A percentile compares a stretch with the other conserved stretches of the same genome.
These are phyloP conservation scores for Meleagris gallopavo DNA, from an alignment of 2,113 vertebrate genomes.

Conservation along the genomic window DNA sequence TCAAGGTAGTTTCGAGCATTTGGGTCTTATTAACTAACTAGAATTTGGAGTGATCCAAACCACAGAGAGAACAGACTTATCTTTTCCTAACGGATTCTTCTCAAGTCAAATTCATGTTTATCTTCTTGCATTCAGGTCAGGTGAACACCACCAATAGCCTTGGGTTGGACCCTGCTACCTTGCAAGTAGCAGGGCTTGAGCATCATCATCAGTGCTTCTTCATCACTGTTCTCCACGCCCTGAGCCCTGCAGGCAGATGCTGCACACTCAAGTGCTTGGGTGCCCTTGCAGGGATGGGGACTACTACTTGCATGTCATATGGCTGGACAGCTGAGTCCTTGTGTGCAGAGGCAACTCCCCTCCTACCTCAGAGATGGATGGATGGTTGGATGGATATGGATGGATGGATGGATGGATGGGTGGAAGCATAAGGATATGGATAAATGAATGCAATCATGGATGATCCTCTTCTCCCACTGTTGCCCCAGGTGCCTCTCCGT, in stretches of 20 bases:
- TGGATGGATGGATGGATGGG: neutral
- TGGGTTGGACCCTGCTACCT: neutral
- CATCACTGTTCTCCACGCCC: neutral
- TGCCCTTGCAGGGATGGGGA: too few species aligned
- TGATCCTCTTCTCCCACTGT: neutral
- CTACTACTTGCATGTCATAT: neutral
- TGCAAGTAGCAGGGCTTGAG: neutral
- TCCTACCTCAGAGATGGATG: neutral
- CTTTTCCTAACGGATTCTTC: neutral
- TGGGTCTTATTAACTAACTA: neutral
- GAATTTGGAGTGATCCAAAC: neutral
- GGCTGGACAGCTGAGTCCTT: neutral
- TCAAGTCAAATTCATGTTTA: neutral
- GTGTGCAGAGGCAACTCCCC: too few species aligned
- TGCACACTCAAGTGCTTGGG: neutral
- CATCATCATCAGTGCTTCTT: neutral
- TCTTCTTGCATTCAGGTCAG: neutral
- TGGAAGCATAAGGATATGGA: neutral
- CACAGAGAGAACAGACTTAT: neutral
- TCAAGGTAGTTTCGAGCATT: neutral
- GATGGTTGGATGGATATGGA: neutral
- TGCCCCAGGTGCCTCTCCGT: slow-evolving; percentile 90
- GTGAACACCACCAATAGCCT: neutral
- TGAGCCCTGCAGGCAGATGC: neutral
- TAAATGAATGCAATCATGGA: neutral